Conservation (phyloP, 2,113 vertebrate genomes). For the Dasypus novemcinctus region DNA sequence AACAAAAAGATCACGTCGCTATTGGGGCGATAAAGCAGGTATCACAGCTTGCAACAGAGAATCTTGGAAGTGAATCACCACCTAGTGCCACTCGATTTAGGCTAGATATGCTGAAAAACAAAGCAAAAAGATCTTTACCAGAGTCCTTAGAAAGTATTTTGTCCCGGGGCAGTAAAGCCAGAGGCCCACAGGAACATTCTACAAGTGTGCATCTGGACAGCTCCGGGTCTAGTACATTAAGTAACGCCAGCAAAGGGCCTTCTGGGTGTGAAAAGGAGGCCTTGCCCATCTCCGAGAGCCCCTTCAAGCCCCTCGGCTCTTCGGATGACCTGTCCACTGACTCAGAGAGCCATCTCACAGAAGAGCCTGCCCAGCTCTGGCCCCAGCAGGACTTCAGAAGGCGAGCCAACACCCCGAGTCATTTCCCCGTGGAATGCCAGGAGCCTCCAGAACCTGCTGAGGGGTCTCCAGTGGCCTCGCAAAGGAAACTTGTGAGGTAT, state of each 20-base stretch:
- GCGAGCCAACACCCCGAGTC: slow-evolving; percentile 92
- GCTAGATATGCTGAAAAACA: no score
- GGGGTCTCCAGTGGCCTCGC: slow-evolving; percentile 83
- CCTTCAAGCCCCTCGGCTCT: slow-evolving; percentile 86
- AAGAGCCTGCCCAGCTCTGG: no score
- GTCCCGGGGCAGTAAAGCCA: slow-evolving; percentile 88
- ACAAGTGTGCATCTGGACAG: slow-evolving; percentile 84
- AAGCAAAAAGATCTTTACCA: no score
- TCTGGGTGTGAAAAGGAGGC: slow-evolving; percentile 46
- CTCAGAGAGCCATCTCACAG: slow-evolving; percentile 71
- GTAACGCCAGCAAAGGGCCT: slow-evolving; percentile 82
- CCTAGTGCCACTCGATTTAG: no score
- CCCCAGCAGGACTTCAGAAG: slow-evolving; percentile 87
- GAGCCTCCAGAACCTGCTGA: slow-evolving; percentile 68
- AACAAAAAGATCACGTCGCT: slow-evolving; percentile 92
- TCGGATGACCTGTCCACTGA: slow-evolving; percentile 86
- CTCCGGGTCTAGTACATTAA: slow-evolving; percentile 79
- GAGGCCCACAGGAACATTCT: slow-evolving; percentile 84
- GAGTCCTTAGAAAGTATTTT: slow-evolving; percentile 93
- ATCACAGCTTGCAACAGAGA: no score
- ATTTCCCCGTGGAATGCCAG: slow-evolving; percentile 84
- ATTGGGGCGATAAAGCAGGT: slow-evolving; percentile 85
- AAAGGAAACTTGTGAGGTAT: slow-evolving; percentile 94
- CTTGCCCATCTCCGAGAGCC: background rate
- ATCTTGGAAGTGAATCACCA: no score